Percentiles rank a stretch among this genome's conserved stretches.
Conservation (phyloP, 2,888 invertebrate species). For the Acleris emargana region DNA sequence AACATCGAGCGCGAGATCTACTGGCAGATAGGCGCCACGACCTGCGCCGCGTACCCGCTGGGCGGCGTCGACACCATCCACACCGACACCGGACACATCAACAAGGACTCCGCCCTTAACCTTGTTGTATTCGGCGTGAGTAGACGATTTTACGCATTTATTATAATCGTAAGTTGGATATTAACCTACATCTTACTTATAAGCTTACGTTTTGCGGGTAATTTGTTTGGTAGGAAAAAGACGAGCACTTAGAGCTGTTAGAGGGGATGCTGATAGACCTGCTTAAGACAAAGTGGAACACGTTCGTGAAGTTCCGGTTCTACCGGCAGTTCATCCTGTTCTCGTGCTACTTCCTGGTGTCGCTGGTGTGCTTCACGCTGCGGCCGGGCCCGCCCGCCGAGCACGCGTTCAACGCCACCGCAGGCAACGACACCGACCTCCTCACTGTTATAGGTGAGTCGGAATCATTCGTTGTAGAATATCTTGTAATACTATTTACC, state of each 20-base stretch:
- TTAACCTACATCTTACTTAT: no score
- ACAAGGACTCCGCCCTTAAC: slow-evolving; percentile 96
- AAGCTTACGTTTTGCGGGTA: no score
- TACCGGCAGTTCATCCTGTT: slow-evolving; percentile 96
- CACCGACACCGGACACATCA: slow-evolving; percentile 94
- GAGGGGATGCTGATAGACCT: slow-evolving; percentile 97
- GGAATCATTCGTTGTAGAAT: background rate
- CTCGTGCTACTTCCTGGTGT: slow-evolving; percentile 94
- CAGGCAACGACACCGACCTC: slow-evolving; percentile 63
- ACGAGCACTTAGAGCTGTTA: slow-evolving; percentile 96
- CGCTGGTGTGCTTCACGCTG: slow-evolving; percentile 93
- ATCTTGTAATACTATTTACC: no score
- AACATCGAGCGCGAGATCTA: slow-evolving; percentile 98
- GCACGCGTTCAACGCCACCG: slow-evolving; percentile 62
- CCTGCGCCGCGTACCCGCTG: slow-evolving; percentile 98
- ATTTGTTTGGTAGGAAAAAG: slow-evolving; percentile 90
- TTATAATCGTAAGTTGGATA: no score
- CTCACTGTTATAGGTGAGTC: slow-evolving; percentile 60
- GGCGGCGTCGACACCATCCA: slow-evolving; percentile 98
- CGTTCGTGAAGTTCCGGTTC: slow-evolving; percentile 97
- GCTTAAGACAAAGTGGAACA: slow-evolving; percentile 98
- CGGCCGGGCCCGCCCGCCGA: slow-evolving; percentile 92
- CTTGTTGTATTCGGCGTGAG: slow-evolving; percentile 97
- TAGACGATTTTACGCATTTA: slow-evolving; percentile 17
- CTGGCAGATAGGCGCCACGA: slow-evolving; percentile 98